Base-by-base conservation (phyloP, 2,113 vertebrate genomes). In the Ariopsis seemanni region DNA sequence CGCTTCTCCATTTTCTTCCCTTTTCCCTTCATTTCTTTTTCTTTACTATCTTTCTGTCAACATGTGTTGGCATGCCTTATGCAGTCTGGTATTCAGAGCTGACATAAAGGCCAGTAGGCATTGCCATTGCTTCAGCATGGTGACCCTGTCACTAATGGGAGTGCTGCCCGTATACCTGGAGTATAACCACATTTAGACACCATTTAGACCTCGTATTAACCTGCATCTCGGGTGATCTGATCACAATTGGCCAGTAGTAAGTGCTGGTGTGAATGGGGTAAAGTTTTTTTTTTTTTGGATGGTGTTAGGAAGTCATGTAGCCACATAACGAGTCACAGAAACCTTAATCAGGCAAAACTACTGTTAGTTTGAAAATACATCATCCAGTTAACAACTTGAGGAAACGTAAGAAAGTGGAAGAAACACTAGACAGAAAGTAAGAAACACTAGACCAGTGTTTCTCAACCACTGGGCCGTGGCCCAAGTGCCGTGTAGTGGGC, bases 101-200 rank as follows among this genome's bases (percentile, higher is more conserved):
- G 34, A 50, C 1, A 2, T 60, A 42, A 81, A 81, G 30, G 27
- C 17, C 79, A 81, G 79, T 30, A 42, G 34, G 75, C 50, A 9
- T 11, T 10, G 57, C 75, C 34, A 48, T 72, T 72, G 27, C 48
- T 82, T 80, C 91, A 91, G 91, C 88, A 85, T 83, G 83, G 88
- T 82, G 89, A 91, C 88, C 90, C 42, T 91, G 87, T 91, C 86
- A 85, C 89, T 80, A 79, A 50, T 50, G 7, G 75, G 42, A 65
- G n/a, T 58, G 11, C 8, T 75, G 65, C 79, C 7, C 27, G 74
- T 84, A 60, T 85, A 87, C 42, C 42, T 4, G 42, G 67, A 91
- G 83, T 82, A 15, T 55, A 85, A 60, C 42, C 42, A 42, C 34
- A 82, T 63, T 60, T 82, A 63, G 82, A 84, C 27, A 20, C 7